Conservation (phyloP, 2,888 invertebrate species). For the Galeopsomyia nigrocyanea region DNA sequence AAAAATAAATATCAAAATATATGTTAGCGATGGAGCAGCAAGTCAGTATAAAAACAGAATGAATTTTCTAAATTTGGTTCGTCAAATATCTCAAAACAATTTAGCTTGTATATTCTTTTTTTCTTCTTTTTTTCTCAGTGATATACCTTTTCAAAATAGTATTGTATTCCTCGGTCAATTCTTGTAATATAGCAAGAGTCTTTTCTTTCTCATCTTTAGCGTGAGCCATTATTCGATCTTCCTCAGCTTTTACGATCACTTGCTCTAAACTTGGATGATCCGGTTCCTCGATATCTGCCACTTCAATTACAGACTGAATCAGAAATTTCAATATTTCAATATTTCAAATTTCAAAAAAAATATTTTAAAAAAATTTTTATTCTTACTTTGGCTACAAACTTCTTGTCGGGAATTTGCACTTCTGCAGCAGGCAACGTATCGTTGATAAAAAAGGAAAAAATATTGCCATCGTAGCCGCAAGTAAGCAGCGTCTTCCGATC, state of each 20-base stretch:
- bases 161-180: conserved; percentile 73
- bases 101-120: too few species aligned
- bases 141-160: conserved; percentile 72
- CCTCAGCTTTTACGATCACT: conserved; percentile 78
- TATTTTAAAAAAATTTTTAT: not conserved
- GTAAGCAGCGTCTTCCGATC: conserved; percentile 75
- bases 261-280: conserved; percentile 74
- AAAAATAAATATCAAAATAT: not conserved
- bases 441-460: conserved; percentile 75
- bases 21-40: too few species aligned
- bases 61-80: too few species aligned
- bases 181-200: conserved; percentile 72
- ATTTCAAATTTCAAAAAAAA: not conserved
- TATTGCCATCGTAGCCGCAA: conserved; percentile 82
- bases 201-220: conserved; percentile 77
- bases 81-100: too few species aligned
- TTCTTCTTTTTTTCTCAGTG: not conserved
- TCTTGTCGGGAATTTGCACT: conserved; percentile 44
- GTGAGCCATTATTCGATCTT: conserved; percentile 74
- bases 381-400: conserved; percentile 16
- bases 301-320: conserved; percentile 40
- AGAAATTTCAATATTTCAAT: not conserved
- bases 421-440: conserved; percentile 45
- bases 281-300: conserved; percentile 66
- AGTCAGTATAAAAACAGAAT: not conserved